A percentile compares a stretch with the other conserved stretches of the same genome.
Evolutionary conservation across 2,888 invertebrate species (phyloP).

Genomic region (Terebella lapidaria): DNA sequence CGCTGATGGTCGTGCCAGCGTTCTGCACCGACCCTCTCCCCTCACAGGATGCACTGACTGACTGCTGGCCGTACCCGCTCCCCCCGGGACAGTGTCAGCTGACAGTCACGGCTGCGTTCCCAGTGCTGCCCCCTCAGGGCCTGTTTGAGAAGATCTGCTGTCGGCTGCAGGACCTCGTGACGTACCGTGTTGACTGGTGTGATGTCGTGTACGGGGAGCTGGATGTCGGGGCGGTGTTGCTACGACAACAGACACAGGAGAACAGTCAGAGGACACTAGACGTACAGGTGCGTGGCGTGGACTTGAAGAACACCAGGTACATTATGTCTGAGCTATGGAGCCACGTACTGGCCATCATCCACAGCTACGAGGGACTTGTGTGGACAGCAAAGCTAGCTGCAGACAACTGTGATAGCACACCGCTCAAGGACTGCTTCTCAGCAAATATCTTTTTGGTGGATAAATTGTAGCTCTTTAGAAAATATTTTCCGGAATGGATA

Average conservation of each 20-base stretch:
- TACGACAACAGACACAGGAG: no score
- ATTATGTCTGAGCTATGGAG: no score
- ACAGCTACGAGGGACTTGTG: no score
- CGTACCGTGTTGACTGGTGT: conserved; percentile 39
- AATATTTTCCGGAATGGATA: no score
- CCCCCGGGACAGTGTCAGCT: conserved; percentile 4
- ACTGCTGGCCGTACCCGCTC: conserved; percentile 7
- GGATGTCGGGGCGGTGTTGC: not conserved
- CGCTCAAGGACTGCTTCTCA: no score
- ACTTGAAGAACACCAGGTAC: no score
- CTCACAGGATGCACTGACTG: not conserved
- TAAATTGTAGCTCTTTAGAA: no score
- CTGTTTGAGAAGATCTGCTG: conserved; percentile 33
- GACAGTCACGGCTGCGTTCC: conserved; percentile 27
- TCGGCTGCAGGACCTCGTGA: conserved; percentile 35
- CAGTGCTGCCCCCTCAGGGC: conserved; percentile 31
- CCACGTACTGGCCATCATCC: no score
- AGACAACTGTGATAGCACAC: no score
- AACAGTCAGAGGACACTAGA: no score
- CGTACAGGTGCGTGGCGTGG: no score
- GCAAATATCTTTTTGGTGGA: no score
- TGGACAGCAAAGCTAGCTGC: not conserved
- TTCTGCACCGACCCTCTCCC: conserved; percentile 14
- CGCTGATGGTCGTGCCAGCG: conserved; percentile 16
- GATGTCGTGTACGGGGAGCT: conserved; percentile 35